Evolutionary conservation across 2,113 vertebrate genomes (phyloP), one percentile per base, ranked within the genome.

Genomic region (Semicossyphus pulcher): DNA sequence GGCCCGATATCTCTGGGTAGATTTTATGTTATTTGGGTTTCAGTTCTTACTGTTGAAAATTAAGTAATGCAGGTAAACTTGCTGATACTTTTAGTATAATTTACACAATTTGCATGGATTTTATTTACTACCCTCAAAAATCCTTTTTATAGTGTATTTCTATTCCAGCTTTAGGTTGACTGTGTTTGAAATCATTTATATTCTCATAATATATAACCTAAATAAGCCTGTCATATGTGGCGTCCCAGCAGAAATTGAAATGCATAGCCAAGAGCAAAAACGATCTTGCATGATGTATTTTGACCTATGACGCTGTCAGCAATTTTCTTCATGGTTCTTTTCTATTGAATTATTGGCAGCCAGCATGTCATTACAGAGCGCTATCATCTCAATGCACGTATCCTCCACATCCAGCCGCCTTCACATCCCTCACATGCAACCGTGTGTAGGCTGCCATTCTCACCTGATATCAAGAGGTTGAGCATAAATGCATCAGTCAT

Each of bases 371-470:
- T 45, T 60, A 34, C 7, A 69, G 21, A 6, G 15, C 5, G 9
- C 63, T 10, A 48, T 67, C 45, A 61, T 73, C 34, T 65, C 67
- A 51, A 28, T 51, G 53, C 54, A 23, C 29, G 48, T 5, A 15
- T 63, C 44, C 64, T 64, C 10, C 48, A 21, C 65, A 59, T 72
- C 51, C 36, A 56, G 11, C 65, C 1, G 15, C 63, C 66, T 53
- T 65, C 52, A 42, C 59, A 48, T 62, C 59, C 63, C 49, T 62
- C 48, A 39, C 59, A 48, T 59, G 47, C 31, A 9, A 20, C 2
- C n/a, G 41, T 78, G 31, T 65, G 76, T 66, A 58, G 59, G 81
- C 69, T 25, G 57, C 72, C 42, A 18, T 77, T 65, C 57, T 78
- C 66, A 64, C 62, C 75, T 60, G 20, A 34, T 28, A 59, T 54